Evolutionary conservation across 1,140 invertebrate species (phyloP).

Genomic region (Tetramorium simillimum): DNA sequence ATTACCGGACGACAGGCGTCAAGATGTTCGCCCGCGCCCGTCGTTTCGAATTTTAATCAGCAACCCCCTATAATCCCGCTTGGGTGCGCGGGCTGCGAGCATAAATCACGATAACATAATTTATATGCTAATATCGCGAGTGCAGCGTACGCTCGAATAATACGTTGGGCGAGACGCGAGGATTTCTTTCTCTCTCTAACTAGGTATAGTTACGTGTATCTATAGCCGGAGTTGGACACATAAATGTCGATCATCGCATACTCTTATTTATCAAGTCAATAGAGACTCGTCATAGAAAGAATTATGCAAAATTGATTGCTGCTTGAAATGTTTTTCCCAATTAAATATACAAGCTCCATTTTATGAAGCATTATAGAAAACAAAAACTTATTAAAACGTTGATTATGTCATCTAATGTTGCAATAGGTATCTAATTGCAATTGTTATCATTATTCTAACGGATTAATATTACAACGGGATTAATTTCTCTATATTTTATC

Average conservation of each 20-base stretch:
- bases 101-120: constrained; percentile 85
- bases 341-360: neutral
- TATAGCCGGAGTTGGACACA: constrained; percentile 1
- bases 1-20: constrained; percentile 56
- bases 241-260: constrained; percentile 39
- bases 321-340: neutral
- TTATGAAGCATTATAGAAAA: neutral
- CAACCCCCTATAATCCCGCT: constrained; percentile 61
- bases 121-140: constrained; percentile 83
- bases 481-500: neutral
- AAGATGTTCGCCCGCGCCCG: constrained; percentile 36
- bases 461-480: neutral
- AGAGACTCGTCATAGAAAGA: neutral
- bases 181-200: constrained; percentile 35
- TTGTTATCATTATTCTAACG: neutral
- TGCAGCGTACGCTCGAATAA: constrained; percentile 60
- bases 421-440: neutral
- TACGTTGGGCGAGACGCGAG: constrained; percentile 35
- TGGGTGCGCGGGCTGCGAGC: constrained; percentile 65
- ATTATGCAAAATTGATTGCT: neutral
- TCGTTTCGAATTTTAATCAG: constrained; percentile 76
- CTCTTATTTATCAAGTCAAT: neutral
- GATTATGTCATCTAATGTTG: neutral
- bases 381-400: neutral
- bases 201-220: constrained; percentile 42